Conservation (phyloP, 2,797 vertebrate species). For the Atherinosoma microstoma region DNA sequence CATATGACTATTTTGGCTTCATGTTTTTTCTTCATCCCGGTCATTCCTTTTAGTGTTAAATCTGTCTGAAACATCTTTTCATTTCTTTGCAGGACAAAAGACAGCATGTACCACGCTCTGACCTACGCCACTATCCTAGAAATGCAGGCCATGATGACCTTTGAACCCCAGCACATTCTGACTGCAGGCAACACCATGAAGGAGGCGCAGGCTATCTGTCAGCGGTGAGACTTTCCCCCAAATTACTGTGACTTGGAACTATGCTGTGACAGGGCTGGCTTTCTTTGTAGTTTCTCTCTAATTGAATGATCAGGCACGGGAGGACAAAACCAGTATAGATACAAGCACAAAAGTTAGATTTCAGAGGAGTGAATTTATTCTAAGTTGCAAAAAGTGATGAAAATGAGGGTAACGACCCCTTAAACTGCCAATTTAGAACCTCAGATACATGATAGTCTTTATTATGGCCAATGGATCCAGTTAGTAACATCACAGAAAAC, state of each 20-base stretch:
- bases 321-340: neutral
- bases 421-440: neutral
- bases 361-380: neutral
- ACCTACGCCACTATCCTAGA: conserved; percentile 96
- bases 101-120: conserved; percentile 97
- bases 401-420: neutral
- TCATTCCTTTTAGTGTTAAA: neutral
- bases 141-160: conserved; percentile 99
- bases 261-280: neutral
- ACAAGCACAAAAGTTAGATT: neutral
- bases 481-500: conserved; percentile 24
- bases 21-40: too few species aligned
- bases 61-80: conserved; percentile 11
- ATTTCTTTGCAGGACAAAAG: conserved; percentile 88
- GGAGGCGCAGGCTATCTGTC: conserved; percentile 93
- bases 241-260: conserved; percentile 4
- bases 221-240: conserved; percentile 81
- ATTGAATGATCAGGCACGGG: neutral
- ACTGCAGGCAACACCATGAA: conserved; percentile 95
- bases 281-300: conserved; percentile 22
- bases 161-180: conserved; percentile 93
- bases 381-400: neutral
- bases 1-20: too few species aligned
- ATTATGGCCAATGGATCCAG: neutral
- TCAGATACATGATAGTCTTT: neutral